Evolutionary conservation across 1,140 invertebrate species (phyloP), one percentile per base, ranked within the genome.

Genomic region (Asobara japonica): DNA sequence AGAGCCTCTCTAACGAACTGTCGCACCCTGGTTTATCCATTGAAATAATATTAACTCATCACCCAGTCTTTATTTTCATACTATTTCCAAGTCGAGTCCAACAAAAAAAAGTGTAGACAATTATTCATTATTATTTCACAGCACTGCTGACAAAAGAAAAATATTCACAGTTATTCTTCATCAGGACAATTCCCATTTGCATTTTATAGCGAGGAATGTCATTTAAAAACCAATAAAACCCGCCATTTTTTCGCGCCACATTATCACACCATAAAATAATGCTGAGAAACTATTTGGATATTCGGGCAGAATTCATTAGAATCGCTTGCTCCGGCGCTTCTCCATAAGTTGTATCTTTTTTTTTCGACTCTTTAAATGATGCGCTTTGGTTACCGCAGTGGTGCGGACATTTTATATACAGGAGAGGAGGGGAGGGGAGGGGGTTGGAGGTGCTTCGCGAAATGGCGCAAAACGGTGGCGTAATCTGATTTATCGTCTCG

Each of bases 401-500:
- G 33, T 33, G 33, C 33, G 30, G 62, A 33, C 11, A 36, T 65
- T 29, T 48, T 67, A 30, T 10, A 41, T 48, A 30, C 38, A 51
- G 33, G 10, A 66, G 41, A 29, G 38, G n/a, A 25, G n/a, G n/a
- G n/a, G n/a, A n/a, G n/a, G n/a, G n/a, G n/a, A n/a, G n/a, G n/a
- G n/a, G n/a, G n/a, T n/a, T 56, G 22, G 45, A 51, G 45, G 51
- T 56, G 20, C 38, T 18, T 48, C 27, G 22, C 27, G 41, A 29
- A n/a, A 67, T 38, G 41, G 73, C 48, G 62, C 66, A 69, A 60
- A 45, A 72, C 64, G 66, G 70, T 45, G 25, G 67, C 69, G 66
- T 75, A 75, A 76, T 75, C 75, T 76, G 73, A 76, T 76, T 76
- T 75, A 76, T 76, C 61, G 70, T 69, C 62, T 60, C 29, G 33